Conservation (phyloP, 2,797 vertebrate species). For the Tadarida brasiliensis region DNA sequence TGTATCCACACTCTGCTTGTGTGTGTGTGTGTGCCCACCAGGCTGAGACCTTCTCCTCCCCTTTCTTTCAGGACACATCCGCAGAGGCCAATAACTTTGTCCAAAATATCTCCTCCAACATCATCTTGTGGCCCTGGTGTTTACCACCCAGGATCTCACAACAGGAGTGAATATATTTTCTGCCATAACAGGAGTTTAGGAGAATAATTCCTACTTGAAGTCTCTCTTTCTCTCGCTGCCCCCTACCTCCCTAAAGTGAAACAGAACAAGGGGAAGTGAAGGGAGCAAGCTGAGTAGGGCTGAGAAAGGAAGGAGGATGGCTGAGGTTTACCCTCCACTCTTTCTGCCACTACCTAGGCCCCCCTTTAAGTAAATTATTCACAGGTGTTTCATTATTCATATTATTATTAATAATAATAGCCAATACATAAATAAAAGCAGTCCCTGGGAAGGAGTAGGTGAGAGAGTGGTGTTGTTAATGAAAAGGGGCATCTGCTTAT, state of each 20-base stretch:
- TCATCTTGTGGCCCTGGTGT: background rate
- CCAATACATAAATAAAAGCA: constrained; percentile 70
- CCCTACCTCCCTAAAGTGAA: background rate
- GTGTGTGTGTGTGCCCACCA: background rate
- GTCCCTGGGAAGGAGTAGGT: background rate
- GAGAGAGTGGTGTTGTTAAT: background rate
- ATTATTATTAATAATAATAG: constrained; percentile 74
- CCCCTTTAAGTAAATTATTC: constrained; percentile 52
- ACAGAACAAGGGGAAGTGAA: background rate
- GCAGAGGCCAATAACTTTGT: constrained; percentile 56
- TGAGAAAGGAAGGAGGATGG: background rate
- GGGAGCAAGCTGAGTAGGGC: background rate
- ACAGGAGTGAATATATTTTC: constrained; percentile 38
- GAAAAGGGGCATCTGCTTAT: constrained; percentile 38
- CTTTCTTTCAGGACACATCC: constrained; percentile 8
- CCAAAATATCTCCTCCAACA: constrained; percentile 18
- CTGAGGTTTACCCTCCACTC: background rate
- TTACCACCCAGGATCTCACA: background rate
- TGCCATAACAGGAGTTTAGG: constrained; percentile 21
- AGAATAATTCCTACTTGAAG: constrained; percentile 35
- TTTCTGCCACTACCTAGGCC: background rate
- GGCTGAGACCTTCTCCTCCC: background rate
- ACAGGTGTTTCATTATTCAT: constrained; percentile 69
- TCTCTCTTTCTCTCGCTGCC: background rate
- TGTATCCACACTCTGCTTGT: background rate